Percentiles rank a stretch among this genome's conserved stretches.
These are phyloP conservation scores for Elgaria multicarinata DNA, from an alignment of 2,113 vertebrate species.

Conservation along the genomic window DNA sequence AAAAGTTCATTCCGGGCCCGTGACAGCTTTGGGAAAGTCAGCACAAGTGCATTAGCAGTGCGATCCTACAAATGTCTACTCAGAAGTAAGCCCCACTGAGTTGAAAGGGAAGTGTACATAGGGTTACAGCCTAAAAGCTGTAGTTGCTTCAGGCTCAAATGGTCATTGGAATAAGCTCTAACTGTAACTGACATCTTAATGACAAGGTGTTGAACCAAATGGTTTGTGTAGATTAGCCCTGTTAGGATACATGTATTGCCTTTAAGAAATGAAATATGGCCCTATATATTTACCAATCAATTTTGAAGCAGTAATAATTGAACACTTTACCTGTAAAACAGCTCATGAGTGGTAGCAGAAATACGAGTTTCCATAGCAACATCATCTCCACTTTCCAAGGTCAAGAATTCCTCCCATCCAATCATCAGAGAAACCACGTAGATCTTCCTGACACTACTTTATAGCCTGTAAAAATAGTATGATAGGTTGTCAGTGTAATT, in stretches of 20 bases:
- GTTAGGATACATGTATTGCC: constrained; percentile 52
- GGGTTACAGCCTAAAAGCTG: background rate
- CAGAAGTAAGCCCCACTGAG: background rate
- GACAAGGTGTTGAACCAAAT: constrained; percentile 54
- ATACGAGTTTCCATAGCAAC: constrained; percentile 96
- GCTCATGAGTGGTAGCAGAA: constrained; percentile 90
- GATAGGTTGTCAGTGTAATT: constrained; percentile 34
- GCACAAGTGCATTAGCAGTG: background rate
- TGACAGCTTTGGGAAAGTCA: background rate
- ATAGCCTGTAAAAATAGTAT: constrained; percentile 66
- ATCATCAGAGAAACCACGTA: constrained; percentile 66
- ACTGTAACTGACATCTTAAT: constrained; percentile 41
- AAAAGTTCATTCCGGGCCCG: background rate
- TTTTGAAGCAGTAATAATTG: constrained; percentile 72
- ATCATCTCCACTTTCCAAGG: constrained; percentile 92
- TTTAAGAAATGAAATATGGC: constrained; percentile 65
- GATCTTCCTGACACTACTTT: constrained; percentile 64
- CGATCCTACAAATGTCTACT: background rate
- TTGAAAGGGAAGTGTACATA: background rate
- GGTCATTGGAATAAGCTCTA: background rate
- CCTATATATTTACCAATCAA: constrained; percentile 82
- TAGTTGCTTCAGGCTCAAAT: background rate
- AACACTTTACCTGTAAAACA: constrained; percentile 87
- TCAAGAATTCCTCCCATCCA: constrained; percentile 87
- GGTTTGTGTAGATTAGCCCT: constrained; percentile 37